Base-by-base conservation (phyloP, 2,888 invertebrate species). In the Helobdella robusta region DNA sequence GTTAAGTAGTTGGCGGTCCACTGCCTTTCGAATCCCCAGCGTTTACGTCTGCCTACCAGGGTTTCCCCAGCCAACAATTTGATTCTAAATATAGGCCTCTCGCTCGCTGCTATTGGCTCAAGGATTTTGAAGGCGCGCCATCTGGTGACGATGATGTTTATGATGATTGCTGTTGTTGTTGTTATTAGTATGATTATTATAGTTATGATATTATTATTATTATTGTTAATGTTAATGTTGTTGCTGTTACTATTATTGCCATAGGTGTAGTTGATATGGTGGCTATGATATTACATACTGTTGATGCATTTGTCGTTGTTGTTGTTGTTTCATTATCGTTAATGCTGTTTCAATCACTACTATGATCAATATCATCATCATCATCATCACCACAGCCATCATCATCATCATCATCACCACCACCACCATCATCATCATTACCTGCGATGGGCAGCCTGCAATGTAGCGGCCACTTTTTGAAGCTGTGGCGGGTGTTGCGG, bases 71-170 rank as follows among this genome's bases (percentile, higher is more conserved):
- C 88, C 20, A 85, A 83, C 71, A 89, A 86, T 79, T 90, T 90
- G 67, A 89, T 78, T 66, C 86, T 84, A 72, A 95, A 84, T 78
- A 91, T 88, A 8, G 90, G 88, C 90, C 94, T 90, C 75, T 93
- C 90, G 36, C 84, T 83, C 66, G 84, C 82, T 1, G 90, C 91
- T 70, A 91, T 85, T 67, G 86, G 86, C 73, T 84, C 83, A n/a
- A 95, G 84, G 64, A 89, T 85, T 84, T 89, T 89, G 80, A 83
- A 86, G 0, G 92, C 93, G 66, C 91, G 83, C 94, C 94, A 95
- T 48, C 72, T 71, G 28, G 6, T 28, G 18, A 35, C 8, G n/a
- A 32, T n/a, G n/a, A n/a, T n/a, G n/a, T n/a, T 50, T 50, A 20
- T 50, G n/a, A 20, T 50, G 50, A 25, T 50, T 50, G 6, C 23